Conservation (phyloP, 2,113 vertebrate genomes). For the Elephas maximus region DNA sequence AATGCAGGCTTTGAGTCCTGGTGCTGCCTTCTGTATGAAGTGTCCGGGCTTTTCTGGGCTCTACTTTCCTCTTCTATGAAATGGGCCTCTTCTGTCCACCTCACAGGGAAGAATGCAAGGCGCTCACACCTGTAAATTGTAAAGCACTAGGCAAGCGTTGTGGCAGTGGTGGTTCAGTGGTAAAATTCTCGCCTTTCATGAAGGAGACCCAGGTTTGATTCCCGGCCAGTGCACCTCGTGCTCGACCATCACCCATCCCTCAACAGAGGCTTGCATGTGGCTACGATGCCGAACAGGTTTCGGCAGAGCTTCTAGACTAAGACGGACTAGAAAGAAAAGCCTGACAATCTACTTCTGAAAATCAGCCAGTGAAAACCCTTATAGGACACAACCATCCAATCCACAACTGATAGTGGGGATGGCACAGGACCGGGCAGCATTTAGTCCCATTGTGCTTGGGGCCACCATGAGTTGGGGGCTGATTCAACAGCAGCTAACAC, state of each 20-base stretch:
- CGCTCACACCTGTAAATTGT: accelerated
- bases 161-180: background rate
- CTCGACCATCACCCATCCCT: background rate
- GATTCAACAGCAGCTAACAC: background rate
- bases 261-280: background rate
- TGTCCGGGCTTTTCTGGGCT: background rate
- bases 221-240: background rate
- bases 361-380: background rate
- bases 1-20: accelerated
- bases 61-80: background rate
- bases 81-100: background rate
- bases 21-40: accelerated
- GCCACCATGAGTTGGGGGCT: background rate
- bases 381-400: background rate
- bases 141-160: background rate
- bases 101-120: accelerated
- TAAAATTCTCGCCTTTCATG: background rate
- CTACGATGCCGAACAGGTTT: background rate
- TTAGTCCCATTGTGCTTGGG: background rate
- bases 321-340: background rate
- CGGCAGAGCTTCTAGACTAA: background rate
- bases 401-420: too few species aligned
- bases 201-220: background rate
- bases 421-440: background rate
- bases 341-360: background rate